phyloP scores from a whole-genome alignment of 2,888 invertebrate species.

The Agrochola macilenta region DNA sequence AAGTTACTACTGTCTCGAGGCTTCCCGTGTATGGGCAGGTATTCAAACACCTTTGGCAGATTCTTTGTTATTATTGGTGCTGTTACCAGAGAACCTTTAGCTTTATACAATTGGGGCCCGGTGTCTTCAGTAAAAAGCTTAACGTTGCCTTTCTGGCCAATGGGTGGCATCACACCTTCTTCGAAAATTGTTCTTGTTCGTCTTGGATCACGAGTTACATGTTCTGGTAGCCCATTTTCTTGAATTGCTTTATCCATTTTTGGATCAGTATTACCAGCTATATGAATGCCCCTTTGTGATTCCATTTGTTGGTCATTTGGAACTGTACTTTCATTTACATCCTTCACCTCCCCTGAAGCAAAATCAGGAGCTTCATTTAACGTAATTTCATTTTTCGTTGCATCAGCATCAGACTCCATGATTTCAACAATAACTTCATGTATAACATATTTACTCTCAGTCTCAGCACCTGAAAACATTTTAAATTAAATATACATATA shows the following conservation, averaged over 20 bases:
- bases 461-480: slow-evolving; percentile 16
- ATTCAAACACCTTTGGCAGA: slow-evolving; percentile 76
- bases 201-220: neutral
- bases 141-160: slow-evolving; percentile 49
- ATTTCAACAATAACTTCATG: slow-evolving; percentile 40
- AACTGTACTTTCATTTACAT: neutral
- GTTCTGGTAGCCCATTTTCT: neutral
- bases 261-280: neutral
- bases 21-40: slow-evolving; percentile 78
- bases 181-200: neutral
- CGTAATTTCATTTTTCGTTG: slow-evolving; percentile 4
- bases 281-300: neutral
- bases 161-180: slow-evolving; percentile 10
- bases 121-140: slow-evolving; percentile 72
- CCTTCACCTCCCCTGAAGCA: neutral
- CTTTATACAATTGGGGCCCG: slow-evolving; percentile 77
- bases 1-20: slow-evolving; percentile 69
- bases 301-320: neutral
- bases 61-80: slow-evolving; percentile 77
- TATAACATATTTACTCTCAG: slow-evolving; percentile 34
- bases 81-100: slow-evolving; percentile 75
- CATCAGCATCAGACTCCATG: slow-evolving; percentile 12
- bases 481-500: neutral
- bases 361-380: neutral
- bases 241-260: neutral